Evolutionary conservation across 2,797 vertebrate genomes (phyloP), one percentile per base, ranked within the genome.

Genomic region (Xenops minutus): DNA sequence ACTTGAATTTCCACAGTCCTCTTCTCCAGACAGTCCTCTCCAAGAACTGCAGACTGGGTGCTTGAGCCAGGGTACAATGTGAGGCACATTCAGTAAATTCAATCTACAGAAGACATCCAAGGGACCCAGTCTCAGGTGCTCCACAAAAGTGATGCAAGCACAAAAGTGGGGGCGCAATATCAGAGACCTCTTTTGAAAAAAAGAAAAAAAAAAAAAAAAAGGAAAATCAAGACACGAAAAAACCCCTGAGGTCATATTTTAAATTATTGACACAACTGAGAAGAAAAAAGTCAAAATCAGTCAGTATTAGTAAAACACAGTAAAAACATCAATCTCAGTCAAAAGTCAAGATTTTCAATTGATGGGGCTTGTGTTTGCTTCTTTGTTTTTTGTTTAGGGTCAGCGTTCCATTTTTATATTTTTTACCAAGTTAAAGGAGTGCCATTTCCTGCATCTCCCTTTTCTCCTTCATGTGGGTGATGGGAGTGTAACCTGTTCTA

Each of bases 191-290:
- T 78, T 39, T 43, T 14, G n/a, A 36, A 64, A 82, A 58, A 43
- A 74, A 19, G 8, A 6, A 20, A 43, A 16, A 43, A 20, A 20
- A 43, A 20, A 44, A 44, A 44, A 44, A 20, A 44, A 44, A 44
- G 21, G 44, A 44, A 44, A 64, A 8, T 0, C 3, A 67, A 55
- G 19, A 63, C 9, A 54, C 1, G n/a, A 20, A 24, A 8, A 1
- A 14, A 0, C 0, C 1, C 5, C 9, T 11, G 5, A 3, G 2
- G 10, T 56, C 2, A 3, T 58, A 39, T 48, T 72, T 84, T 51
- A 48, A 93, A 79, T 8, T 36, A 69, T 26, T 41, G 30, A 66
- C 30, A 37, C 2, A 36, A 13, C 7, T n/a, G 20, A 22, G 8
- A 14, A 67, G 39, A 56, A 63, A 92, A 79, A 64, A 6, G 7